Evolutionary conservation across 1,140 invertebrate genomes (phyloP).

Genomic region (Mercenaria mercenaria): DNA sequence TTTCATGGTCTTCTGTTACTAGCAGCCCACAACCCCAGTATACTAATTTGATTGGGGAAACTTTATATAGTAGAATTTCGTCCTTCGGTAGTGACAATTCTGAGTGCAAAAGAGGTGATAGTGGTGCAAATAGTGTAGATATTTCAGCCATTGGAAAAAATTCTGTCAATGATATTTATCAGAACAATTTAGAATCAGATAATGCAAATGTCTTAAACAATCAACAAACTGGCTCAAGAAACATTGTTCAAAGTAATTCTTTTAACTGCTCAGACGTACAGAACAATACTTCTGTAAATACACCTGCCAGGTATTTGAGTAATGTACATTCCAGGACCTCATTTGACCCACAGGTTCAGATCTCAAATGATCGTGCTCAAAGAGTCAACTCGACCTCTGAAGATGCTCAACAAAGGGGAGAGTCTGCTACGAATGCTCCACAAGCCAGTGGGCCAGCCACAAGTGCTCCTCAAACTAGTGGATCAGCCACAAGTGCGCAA

Average conservation of each 20-base stretch:
- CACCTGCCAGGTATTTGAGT: no score
- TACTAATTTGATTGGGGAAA: background rate
- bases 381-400: background rate
- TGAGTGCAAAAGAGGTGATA: background rate
- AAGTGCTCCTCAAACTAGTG: no score
- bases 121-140: background rate
- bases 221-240: background rate
- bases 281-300: background rate
- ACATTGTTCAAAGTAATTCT: background rate
- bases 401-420: background rate
- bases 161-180: background rate
- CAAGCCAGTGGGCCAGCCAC: background rate
- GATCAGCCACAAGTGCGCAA: no score
- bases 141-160: background rate
- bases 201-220: background rate
- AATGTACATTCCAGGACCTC: background rate
- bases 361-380: background rate
- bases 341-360: background rate
- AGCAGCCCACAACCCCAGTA: background rate
- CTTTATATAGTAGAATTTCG: background rate
- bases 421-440: background rate
- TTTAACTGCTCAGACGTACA: background rate
- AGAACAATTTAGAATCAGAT: background rate
- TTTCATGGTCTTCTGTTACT: background rate
- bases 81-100: background rate